Conservation (phyloP, 2,113 vertebrate species). For the Mobula birostris region DNA sequence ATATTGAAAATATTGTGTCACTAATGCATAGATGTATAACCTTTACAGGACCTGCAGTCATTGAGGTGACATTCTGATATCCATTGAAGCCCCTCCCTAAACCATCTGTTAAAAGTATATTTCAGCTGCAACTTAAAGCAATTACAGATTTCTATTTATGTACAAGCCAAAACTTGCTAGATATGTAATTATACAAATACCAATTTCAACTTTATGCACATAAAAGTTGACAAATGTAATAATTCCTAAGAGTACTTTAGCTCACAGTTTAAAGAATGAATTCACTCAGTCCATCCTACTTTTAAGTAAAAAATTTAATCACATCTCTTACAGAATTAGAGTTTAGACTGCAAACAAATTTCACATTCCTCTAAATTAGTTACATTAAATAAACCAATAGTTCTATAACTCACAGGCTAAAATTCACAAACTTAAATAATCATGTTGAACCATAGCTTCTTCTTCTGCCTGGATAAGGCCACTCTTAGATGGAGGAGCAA, state of each 20-base stretch:
- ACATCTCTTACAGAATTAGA: not conserved
- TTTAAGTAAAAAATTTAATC: not conserved
- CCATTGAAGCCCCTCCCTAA: not conserved
- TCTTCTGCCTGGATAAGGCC: too few species aligned
- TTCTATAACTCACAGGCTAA: not conserved
- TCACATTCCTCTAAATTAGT: not conserved
- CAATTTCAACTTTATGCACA: not conserved
- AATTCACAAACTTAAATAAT: not conserved
- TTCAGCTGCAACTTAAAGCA: not conserved
- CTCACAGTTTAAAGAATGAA: not conserved
- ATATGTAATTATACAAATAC: not conserved
- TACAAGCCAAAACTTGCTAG: not conserved
- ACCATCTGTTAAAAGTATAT: not conserved
- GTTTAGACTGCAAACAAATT: not conserved
- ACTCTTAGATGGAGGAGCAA: too few species aligned
- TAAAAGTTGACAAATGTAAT: not conserved
- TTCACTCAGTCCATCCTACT: not conserved
- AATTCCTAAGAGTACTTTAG: not conserved
- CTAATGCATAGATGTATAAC: not conserved
- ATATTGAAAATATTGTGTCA: conserved; percentile 35
- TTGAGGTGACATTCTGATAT: not conserved
- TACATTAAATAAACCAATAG: not conserved
- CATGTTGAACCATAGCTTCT: too few species aligned
- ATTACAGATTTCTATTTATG: not conserved
- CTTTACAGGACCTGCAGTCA: not conserved